A percentile compares a stretch with the other conserved stretches of the same genome.
phyloP scores from a whole-genome alignment of 2,888 invertebrate genomes.

The Leptothorax acervorum region DNA sequence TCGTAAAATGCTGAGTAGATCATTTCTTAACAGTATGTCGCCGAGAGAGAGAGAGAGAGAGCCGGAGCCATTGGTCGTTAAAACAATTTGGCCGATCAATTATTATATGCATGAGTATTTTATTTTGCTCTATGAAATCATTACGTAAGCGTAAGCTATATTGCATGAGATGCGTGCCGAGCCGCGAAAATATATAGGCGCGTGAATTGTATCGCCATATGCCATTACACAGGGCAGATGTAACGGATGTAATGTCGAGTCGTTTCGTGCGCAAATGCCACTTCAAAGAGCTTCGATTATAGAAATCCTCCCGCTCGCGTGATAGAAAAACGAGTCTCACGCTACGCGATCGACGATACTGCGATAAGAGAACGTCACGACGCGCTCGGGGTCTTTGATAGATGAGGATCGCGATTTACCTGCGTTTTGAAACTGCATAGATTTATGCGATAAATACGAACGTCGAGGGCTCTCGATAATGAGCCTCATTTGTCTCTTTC shows the following conservation, averaged over 20 bases:
- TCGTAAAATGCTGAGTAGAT: neutral
- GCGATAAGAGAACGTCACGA: neutral
- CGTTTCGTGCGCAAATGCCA: slow-evolving; percentile 48
- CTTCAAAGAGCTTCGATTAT: slow-evolving; percentile 37
- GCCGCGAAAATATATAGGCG: neutral
- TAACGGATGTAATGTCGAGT: slow-evolving; percentile 44
- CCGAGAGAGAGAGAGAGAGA: neutral
- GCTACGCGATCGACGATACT: neutral
- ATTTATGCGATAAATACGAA: slow-evolving; percentile 15
- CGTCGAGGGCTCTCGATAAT: neutral
- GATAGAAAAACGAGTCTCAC: neutral
- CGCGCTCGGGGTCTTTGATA: neutral
- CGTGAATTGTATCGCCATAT: slow-evolving; percentile 17
- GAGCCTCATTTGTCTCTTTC: neutral
- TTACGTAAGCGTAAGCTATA: slow-evolving; percentile 16
- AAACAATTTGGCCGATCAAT: slow-evolving; percentile 5
- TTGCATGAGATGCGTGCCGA: slow-evolving; percentile 1
- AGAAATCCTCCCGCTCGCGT: neutral
- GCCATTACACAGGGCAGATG: slow-evolving; percentile 34
- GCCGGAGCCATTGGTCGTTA: neutral
- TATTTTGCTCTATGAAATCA: neutral
- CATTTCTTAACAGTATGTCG: slow-evolving; percentile 46
- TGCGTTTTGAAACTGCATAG: neutral
- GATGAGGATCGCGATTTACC: neutral
- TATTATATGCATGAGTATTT: slow-evolving; percentile 6